Evolutionary conservation across 2,113 vertebrate genomes (phyloP).

Genomic region (Ranitomeya imitator): DNA sequence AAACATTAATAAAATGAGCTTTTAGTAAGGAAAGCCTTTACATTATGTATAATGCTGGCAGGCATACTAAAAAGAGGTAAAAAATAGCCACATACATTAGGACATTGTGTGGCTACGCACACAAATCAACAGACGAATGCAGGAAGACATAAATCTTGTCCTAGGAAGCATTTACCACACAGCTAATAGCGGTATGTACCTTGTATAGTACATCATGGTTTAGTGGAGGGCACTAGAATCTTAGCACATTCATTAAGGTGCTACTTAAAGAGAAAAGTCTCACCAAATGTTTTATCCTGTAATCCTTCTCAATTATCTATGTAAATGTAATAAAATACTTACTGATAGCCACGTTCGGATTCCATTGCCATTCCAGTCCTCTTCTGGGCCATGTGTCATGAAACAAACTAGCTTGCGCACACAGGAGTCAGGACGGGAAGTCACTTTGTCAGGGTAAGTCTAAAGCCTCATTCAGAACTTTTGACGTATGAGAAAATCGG

Average conservation of each 20-base stretch:
- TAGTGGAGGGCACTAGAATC: background rate
- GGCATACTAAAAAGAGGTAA: background rate
- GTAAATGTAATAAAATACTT: too few relatives aligned
- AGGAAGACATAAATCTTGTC: background rate
- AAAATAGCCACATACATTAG: constrained; percentile 16
- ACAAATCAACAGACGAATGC: constrained; percentile 32
- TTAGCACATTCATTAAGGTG: background rate
- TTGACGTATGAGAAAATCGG: too few relatives aligned
- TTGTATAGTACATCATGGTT: background rate
- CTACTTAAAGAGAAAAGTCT: background rate
- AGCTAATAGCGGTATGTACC: background rate
- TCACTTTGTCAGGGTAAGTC: too few relatives aligned
- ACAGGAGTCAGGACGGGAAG: too few relatives aligned
- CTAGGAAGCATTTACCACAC: background rate
- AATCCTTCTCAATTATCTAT: too few relatives aligned
- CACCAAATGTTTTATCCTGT: too few relatives aligned
- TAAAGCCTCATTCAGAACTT: too few relatives aligned
- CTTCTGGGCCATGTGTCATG: too few relatives aligned
- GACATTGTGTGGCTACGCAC: constrained; percentile 10
- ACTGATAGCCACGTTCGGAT: too few relatives aligned
- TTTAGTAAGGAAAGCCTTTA: constrained; percentile 3
- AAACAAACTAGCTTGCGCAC: too few relatives aligned
- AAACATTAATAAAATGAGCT: background rate
- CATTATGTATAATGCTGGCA: constrained; percentile 1
- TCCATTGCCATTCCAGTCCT: too few relatives aligned